Evolutionary conservation across 1,140 invertebrate species (phyloP).

Genomic region (Holcopasites calliopsidis): DNA sequence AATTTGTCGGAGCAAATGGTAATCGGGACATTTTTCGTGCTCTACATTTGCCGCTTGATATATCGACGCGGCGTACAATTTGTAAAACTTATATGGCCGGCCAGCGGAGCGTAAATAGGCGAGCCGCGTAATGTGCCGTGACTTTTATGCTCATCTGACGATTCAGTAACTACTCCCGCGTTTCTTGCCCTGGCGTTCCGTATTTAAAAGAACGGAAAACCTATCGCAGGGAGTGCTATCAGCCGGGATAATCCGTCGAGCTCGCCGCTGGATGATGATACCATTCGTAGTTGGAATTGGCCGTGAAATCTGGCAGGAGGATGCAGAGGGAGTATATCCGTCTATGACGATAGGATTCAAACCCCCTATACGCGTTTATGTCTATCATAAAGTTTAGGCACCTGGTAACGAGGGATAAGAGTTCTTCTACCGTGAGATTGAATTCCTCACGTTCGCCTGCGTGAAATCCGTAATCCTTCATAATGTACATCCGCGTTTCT

Average conservation of each 20-base stretch:
- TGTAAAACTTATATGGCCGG: neutral
- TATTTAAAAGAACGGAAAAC: slow-evolving; percentile 31
- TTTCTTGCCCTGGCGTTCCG: neutral
- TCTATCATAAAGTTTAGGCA: slow-evolving; percentile 49
- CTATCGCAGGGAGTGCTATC: slow-evolving; percentile 35
- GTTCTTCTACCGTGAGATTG: slow-evolving; percentile 33
- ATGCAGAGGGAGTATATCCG: slow-evolving; percentile 10
- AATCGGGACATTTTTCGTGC: neutral
- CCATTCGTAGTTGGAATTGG: slow-evolving; percentile 36
- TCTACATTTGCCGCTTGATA: neutral
- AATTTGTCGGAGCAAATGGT: too few species aligned
- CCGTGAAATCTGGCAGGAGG: slow-evolving; percentile 30
- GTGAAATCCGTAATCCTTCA: neutral
- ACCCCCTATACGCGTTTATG: slow-evolving; percentile 45
- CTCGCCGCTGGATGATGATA: slow-evolving; percentile 1
- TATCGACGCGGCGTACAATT: neutral
- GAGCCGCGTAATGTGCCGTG: slow-evolving; percentile 4
- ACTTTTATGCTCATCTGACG: neutral
- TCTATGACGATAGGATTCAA: slow-evolving; percentile 23
- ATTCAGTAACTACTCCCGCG: slow-evolving; percentile 3
- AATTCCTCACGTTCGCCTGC: slow-evolving; percentile 34
- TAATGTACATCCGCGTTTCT: too few species aligned
- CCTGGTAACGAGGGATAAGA: slow-evolving; percentile 43
- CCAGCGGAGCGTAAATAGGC: neutral
- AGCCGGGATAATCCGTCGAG: slow-evolving; percentile 36